These are phyloP conservation scores for Spodoptera picta DNA, from an alignment of 2,888 invertebrate genomes.

Conservation along the genomic window DNA sequence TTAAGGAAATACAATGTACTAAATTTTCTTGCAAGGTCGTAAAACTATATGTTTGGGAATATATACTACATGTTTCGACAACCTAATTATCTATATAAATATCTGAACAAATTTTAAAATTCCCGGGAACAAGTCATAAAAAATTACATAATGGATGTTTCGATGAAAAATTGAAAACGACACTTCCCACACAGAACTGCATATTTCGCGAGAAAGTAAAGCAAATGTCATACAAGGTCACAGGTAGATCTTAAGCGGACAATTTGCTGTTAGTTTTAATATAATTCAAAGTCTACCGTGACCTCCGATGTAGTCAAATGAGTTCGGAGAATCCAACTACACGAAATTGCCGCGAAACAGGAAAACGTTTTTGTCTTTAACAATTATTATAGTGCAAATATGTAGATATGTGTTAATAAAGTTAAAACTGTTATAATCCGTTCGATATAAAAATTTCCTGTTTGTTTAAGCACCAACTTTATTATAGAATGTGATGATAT, in stretches of 20 bases:
- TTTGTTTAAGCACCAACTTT: constrained; percentile 56
- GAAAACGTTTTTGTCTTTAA: constrained; percentile 50
- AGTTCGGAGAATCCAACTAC: constrained; percentile 10
- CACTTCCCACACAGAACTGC: constrained; percentile 17
- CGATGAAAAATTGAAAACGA: constrained; percentile 13
- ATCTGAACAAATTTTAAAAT: no score
- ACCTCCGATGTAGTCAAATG: constrained; percentile 4
- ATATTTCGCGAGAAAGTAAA: constrained; percentile 43
- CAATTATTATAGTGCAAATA: constrained; percentile 30
- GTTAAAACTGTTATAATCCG: constrained; percentile 53
- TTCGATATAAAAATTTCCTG: constrained; percentile 63
- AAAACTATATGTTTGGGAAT: no score
- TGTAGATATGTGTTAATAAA: constrained; percentile 30
- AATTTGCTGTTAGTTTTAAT: no score
- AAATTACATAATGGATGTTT: constrained; percentile 16
- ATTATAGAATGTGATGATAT: constrained; percentile 39
- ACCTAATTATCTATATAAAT: no score
- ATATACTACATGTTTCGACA: no score
- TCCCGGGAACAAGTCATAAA: no score
- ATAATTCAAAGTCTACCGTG: not conserved
- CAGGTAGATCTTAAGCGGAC: constrained; percentile 10
- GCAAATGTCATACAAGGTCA: constrained; percentile 25
- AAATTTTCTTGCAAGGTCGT: no score
- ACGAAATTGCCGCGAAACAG: constrained; percentile 26
- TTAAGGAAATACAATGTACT: no score